A percentile compares a stretch with the other conserved stretches of the same genome.
phyloP scores from a whole-genome alignment of 2,888 invertebrate genomes.

The Acanthosoma haemorrhoidale region DNA sequence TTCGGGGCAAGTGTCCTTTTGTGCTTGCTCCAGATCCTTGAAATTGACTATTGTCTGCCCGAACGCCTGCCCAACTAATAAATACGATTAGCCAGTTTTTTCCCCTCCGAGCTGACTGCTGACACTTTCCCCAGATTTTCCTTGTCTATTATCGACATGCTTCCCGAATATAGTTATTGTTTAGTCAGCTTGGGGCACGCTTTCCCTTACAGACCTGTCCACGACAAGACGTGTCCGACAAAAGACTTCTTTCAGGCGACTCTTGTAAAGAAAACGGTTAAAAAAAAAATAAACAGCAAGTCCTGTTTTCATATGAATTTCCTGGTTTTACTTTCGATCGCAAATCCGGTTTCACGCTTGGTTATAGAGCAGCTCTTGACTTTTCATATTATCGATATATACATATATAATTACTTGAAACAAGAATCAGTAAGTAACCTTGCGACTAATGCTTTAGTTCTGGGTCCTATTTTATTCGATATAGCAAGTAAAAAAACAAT shows the following conservation, averaged over 20 bases:
- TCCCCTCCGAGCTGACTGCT: not conserved
- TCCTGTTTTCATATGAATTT: not conserved
- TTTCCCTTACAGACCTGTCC: not conserved
- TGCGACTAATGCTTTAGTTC: no score
- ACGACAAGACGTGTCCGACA: not conserved
- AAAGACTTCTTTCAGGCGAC: not conserved
- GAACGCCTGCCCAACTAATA: not conserved
- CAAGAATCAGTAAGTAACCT: no score
- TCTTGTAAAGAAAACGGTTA: not conserved
- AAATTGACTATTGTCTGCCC: no score
- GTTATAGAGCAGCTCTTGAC: not conserved
- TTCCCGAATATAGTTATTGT: not conserved
- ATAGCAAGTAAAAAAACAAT: no score
- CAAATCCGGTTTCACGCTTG: not conserved
- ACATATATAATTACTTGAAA: no score
- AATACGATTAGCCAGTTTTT: not conserved
- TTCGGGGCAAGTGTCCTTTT: no score
- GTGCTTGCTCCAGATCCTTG: no score
- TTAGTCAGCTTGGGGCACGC: not conserved
- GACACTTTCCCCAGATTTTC: constrained; percentile 5
- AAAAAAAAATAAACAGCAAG: not conserved
- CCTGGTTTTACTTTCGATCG: not conserved
- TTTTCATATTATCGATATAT: not conserved
- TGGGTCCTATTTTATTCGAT: no score
- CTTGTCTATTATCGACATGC: not conserved